Base-by-base conservation (phyloP, 2,888 invertebrate genomes). In the Coecobrya sp. region DNA sequence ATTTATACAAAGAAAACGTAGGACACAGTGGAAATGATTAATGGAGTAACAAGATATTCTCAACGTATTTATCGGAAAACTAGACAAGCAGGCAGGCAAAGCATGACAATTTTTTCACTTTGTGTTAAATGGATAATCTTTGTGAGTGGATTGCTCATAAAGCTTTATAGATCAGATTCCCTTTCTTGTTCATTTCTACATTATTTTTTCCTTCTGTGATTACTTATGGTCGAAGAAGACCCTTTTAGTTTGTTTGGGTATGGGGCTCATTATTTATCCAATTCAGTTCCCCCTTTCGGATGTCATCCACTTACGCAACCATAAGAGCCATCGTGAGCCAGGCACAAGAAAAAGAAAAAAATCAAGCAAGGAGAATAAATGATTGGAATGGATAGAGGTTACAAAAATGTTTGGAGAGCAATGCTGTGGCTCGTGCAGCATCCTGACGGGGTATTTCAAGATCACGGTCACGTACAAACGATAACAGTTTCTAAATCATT, bases 61-160 rank as follows among this genome's bases (percentile, higher is more conserved):
- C 91, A 55, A 86, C 68, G 62, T 55, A 87, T 87, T 91, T 91
- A 87, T 87, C 91, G 91, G 82, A 87, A 65, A 86, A 52, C 73
- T 82, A 91, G 87, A 70, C 87, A 91, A 36, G 82, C 91, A 91
- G 49, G 82, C 91, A 91, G 62, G 87, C 76, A 81, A 86, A n/a
- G 81, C 86, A 86, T 86, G 81, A 91, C 86, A 91, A 68, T 86
- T 65, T 79, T 85, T 85, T 91, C 27, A 65, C 45, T 30, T 79
- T 52, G 86, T 86, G 86, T 68, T 91, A 86, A 91, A 86, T 91
- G 86, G 91, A 79, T 91, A 91, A 91, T 91, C 86, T 86, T 42
- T 52, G 79, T 76, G 79, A 91, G 91, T 86, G 90, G 45, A 52
- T 73, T 73, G 82, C 49, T 30, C 65, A 49, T 13, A 42, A 79